Percentiles rank a stretch among this genome's conserved stretches.
These are phyloP conservation scores for Lethrus apterus DNA, from an alignment of 1,140 invertebrate genomes.

Conservation along the genomic window DNA sequence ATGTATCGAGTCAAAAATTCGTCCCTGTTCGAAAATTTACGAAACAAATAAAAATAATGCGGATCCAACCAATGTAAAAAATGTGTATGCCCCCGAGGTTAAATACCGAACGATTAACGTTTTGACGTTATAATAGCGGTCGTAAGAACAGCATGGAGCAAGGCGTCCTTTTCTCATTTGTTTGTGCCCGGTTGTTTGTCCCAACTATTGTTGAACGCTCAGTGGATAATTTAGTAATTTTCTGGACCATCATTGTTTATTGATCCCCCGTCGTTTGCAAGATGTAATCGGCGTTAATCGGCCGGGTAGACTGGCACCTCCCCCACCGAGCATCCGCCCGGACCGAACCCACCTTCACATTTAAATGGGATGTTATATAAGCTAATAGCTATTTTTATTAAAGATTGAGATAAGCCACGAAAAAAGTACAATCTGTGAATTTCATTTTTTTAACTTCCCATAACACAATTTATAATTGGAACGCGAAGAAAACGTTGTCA, in stretches of 20 bases:
- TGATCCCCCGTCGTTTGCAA: constrained; percentile 31
- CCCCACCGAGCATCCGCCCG: constrained; percentile 26
- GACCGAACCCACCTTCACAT: constrained; percentile 18
- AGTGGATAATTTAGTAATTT: constrained; percentile 34
- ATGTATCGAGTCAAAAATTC: too few relatives aligned
- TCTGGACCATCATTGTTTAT: constrained; percentile 33
- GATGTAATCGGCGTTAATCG: constrained; percentile 36
- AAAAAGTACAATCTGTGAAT: too few relatives aligned
- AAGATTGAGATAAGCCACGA: constrained; percentile 20
- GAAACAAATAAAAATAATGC: too few relatives aligned
- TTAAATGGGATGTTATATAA: constrained; percentile 23
- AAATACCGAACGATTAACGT: constrained; percentile 25
- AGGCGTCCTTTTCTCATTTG: constrained; percentile 21
- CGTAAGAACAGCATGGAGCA: constrained; percentile 17
- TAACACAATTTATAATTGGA: too few relatives aligned
- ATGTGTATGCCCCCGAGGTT: too few relatives aligned
- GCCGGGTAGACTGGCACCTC: constrained; percentile 29
- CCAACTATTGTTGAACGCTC: constrained; percentile 27
- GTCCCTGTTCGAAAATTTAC: too few relatives aligned
- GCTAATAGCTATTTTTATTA: constrained; percentile 22
- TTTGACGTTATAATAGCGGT: constrained; percentile 26
- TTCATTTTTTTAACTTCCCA: too few relatives aligned
- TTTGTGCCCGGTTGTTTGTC: constrained; percentile 22
- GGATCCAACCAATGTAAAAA: too few relatives aligned
- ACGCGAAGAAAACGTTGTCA: too few relatives aligned